phyloP scores from a whole-genome alignment of 2,797 vertebrate species.

The Cyclura pinguis region DNA sequence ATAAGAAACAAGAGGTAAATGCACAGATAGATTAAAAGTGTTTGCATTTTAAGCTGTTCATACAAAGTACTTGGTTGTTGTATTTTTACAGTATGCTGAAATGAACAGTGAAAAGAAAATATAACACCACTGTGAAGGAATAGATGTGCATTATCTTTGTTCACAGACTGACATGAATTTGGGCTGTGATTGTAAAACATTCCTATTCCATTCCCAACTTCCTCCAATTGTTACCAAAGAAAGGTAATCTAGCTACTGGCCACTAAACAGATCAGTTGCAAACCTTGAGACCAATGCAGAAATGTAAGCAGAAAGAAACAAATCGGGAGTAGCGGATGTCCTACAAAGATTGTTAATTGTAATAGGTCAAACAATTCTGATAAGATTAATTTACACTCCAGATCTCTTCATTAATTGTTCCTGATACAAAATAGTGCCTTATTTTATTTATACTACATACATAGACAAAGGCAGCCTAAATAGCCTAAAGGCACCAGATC shows the following conservation, averaged over 20 bases:
- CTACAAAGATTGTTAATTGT: background rate
- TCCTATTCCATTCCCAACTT: slow-evolving; percentile 54
- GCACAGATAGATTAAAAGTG: background rate
- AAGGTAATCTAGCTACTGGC: slow-evolving; percentile 38
- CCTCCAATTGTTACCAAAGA: slow-evolving; percentile 68
- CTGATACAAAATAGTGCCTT: background rate
- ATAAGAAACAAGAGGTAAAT: slow-evolving; percentile 32
- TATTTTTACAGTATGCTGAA: slow-evolving; percentile 42
- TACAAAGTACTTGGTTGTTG: slow-evolving; percentile 12
- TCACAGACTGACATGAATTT: slow-evolving; percentile 44
- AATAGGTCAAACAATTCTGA: background rate
- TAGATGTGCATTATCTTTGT: slow-evolving; percentile 57
- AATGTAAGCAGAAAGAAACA: background rate
- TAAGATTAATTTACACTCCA: slow-evolving; percentile 19
- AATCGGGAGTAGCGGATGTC: background rate
- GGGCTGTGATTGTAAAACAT: slow-evolving; percentile 39
- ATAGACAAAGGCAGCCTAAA: background rate
- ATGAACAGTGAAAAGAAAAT: slow-evolving; percentile 48
- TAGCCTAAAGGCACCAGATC: no score
- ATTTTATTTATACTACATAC: background rate
- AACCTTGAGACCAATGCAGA: slow-evolving; percentile 38
- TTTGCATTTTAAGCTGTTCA: background rate
- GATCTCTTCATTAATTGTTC: slow-evolving; percentile 3
- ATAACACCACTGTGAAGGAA: background rate
- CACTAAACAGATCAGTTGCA: background rate